phyloP scores from a whole-genome alignment of 2,113 vertebrate species.

The Python bivittatus region DNA sequence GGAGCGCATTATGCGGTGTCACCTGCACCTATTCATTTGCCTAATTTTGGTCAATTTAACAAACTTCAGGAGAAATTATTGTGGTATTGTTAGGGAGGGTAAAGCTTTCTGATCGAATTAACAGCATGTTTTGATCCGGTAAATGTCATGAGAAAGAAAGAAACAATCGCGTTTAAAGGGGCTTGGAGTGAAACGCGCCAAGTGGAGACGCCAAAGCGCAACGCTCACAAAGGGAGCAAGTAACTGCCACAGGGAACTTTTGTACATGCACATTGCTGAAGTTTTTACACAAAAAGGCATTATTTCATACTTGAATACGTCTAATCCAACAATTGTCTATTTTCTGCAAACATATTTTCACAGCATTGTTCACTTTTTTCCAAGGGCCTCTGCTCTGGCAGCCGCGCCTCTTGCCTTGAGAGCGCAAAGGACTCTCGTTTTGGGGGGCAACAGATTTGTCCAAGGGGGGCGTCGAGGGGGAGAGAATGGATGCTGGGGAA shows the following conservation, averaged over 20 bases:
- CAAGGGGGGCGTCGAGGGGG: slow-evolving; percentile 54
- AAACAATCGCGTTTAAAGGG: slow-evolving; percentile 98
- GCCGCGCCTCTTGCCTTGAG: slow-evolving; percentile 56
- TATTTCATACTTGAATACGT: slow-evolving; percentile 99
- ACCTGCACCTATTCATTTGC: slow-evolving; percentile 99
- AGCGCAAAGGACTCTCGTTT: slow-evolving; percentile 49
- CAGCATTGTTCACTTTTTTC: slow-evolving; percentile 91
- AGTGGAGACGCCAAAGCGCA: slow-evolving; percentile 99
- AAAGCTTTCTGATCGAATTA: slow-evolving; percentile 99
- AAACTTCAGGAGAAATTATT: slow-evolving; percentile 99
- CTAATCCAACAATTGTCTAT: slow-evolving; percentile 99
- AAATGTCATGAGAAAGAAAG: slow-evolving; percentile 99
- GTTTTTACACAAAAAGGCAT: slow-evolving; percentile 99
- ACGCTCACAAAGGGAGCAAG: slow-evolving; percentile 92
- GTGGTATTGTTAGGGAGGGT: slow-evolving; percentile 97
- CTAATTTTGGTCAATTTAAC: slow-evolving; percentile 99
- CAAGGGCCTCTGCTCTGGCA: slow-evolving; percentile 64
- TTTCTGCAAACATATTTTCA: slow-evolving; percentile 99
- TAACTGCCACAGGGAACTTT: slow-evolving; percentile 95
- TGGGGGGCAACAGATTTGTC: slow-evolving; percentile 65
- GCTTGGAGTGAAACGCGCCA: slow-evolving; percentile 92
- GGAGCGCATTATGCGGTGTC: slow-evolving; percentile 96
- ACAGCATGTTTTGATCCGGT: slow-evolving; percentile 99
- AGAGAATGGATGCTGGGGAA: slow-evolving; percentile 55
- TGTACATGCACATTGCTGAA: slow-evolving; percentile 95